phyloP scores from a whole-genome alignment of 2,113 vertebrate species.

The Theropithecus gelada region DNA sequence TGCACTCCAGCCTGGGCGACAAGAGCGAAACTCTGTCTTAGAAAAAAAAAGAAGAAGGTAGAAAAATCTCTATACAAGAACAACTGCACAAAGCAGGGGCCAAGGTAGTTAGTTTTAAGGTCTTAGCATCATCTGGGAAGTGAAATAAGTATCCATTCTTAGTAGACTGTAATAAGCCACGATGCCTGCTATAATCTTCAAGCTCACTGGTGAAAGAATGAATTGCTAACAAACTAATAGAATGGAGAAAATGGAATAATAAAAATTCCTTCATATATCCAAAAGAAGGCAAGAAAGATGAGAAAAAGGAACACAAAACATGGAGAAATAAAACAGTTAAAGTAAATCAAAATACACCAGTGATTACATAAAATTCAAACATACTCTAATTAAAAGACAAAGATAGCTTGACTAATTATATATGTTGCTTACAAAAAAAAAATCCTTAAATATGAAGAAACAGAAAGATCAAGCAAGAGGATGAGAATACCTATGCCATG shows the following conservation, averaged over 20 bases:
- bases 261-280: background rate
- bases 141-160: background rate
- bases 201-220: background rate
- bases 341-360: background rate
- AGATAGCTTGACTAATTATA: background rate
- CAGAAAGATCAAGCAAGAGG: background rate
- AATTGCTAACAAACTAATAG: background rate
- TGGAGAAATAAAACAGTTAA: background rate
- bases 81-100: background rate
- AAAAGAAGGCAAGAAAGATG: background rate
- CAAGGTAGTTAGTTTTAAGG: background rate
- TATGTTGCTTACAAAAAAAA: background rate
- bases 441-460: background rate
- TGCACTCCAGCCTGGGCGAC: too few relatives aligned
- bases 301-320: background rate
- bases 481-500: background rate
- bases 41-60: background rate
- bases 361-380: slow-evolving; percentile 10
- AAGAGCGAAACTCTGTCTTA: too few relatives aligned
- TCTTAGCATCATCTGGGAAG: background rate
- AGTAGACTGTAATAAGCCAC: background rate
- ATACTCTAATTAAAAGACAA: slow-evolving; percentile 13
- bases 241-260: background rate
- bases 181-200: background rate
- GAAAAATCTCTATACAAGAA: background rate